Percentiles rank a stretch among this genome's conserved stretches.
These are phyloP conservation scores for Pachyramphus minor DNA, from an alignment of 2,113 vertebrate genomes.

Conservation along the genomic window DNA sequence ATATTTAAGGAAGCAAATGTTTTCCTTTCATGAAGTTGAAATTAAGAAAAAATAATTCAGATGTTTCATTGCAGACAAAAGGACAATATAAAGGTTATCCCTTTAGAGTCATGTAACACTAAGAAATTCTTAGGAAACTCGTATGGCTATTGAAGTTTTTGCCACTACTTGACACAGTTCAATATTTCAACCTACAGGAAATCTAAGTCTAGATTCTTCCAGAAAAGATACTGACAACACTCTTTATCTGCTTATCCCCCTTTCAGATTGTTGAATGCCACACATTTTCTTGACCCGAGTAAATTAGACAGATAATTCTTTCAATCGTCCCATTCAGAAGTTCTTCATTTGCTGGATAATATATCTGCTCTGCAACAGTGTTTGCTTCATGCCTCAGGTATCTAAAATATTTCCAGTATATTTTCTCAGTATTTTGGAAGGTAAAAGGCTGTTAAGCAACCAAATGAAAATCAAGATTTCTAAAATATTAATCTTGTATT, in stretches of 20 bases:
- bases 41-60: neutral
- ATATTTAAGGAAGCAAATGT: neutral
- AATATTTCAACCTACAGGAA: neutral
- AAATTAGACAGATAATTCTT: neutral
- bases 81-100: neutral
- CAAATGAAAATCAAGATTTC: neutral
- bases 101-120: neutral
- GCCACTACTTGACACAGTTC: neutral
- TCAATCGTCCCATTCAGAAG: neutral
- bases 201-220: neutral
- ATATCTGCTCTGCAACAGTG: neutral
- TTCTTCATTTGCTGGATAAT: neutral
- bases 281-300: neutral
- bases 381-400: neutral
- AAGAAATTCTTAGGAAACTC: neutral
- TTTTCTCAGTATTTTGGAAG: neutral
- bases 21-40: neutral
- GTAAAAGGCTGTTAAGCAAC: rapidly evolving
- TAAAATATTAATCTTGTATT: neutral
- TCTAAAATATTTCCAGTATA: neutral
- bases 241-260: neutral
- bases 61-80: neutral
- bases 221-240: neutral
- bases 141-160: neutral
- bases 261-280: neutral